Conservation (phyloP, 2,888 invertebrate species). For the Tholera decimalis region DNA sequence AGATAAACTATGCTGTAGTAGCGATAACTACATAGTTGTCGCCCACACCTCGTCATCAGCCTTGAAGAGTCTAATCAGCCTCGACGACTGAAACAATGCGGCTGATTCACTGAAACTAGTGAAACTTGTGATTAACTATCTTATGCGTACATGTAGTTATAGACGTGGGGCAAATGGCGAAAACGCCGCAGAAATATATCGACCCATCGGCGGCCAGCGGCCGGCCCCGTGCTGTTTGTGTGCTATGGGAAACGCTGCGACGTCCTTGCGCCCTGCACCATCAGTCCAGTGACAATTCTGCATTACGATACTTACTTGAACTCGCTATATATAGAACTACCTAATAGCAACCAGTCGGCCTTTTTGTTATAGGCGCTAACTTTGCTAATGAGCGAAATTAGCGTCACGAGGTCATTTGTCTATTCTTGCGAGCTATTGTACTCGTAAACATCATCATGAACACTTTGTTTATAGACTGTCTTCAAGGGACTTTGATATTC, state of each 20-base stretch:
- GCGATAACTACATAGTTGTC: constrained; percentile 58
- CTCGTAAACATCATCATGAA: constrained; percentile 43
- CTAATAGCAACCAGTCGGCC: constrained; percentile 46
- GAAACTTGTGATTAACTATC: constrained; percentile 64
- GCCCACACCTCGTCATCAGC: constrained; percentile 70
- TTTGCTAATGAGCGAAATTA: constrained; percentile 60
- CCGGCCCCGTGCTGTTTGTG: constrained; percentile 74
- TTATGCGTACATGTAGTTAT: constrained; percentile 53
- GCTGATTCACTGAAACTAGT: constrained; percentile 64
- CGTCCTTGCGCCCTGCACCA: constrained; percentile 78
- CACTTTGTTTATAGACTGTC: constrained; percentile 49
- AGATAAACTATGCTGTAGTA: constrained; percentile 53
- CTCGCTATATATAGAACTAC: constrained; percentile 41
- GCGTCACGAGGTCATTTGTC: constrained; percentile 59
- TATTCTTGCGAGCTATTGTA: constrained; percentile 51
- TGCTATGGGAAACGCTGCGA: constrained; percentile 80
- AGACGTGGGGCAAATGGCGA: constrained; percentile 76
- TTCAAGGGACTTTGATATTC: constrained; percentile 34
- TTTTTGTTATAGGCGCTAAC: constrained; percentile 41
- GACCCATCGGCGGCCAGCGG: constrained; percentile 83
- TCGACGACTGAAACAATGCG: constrained; percentile 68
- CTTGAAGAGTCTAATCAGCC: constrained; percentile 70
- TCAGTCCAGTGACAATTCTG: constrained; percentile 68
- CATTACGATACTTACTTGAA: constrained; percentile 43
- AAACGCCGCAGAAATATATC: constrained; percentile 89